Percentiles rank a stretch among this genome's conserved stretches.
phyloP scores from a whole-genome alignment of 2,888 invertebrate species.

The Agrotis clavis region DNA sequence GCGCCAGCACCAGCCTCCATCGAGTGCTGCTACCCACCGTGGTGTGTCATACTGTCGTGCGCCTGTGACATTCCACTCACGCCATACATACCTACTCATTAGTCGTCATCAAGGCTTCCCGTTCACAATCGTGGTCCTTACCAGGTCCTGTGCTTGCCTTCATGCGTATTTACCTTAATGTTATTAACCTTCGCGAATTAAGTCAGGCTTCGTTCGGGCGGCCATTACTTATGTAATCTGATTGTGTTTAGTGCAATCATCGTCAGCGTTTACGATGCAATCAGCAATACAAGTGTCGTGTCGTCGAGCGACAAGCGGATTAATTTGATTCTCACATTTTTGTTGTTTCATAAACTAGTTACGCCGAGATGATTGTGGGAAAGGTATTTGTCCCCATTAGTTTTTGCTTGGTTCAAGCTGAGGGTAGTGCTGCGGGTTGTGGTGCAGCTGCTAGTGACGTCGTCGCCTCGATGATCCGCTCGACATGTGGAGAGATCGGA shows the following conservation, averaged over 20 bases:
- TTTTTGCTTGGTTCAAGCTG: conserved; percentile 61
- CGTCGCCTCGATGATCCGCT: conserved; percentile 65
- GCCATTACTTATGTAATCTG: conserved; percentile 51
- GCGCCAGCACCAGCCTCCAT: conserved; percentile 31
- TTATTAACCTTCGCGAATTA: conserved; percentile 71
- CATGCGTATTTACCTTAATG: conserved; percentile 75
- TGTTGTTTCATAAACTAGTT: conserved; percentile 67
- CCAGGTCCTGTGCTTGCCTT: conserved; percentile 70
- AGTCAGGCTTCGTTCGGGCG: conserved; percentile 31
- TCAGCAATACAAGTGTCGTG: conserved; percentile 54
- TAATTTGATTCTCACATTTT: conserved; percentile 75
- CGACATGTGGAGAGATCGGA: conserved; percentile 70
- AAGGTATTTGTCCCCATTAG: conserved; percentile 73
- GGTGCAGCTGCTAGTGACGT: conserved; percentile 62
- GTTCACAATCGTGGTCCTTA: conserved; percentile 70
- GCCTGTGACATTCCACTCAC: conserved; percentile 77
- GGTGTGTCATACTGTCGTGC: conserved; percentile 76
- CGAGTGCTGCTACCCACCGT: conserved; percentile 58
- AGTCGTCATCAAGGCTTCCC: conserved; percentile 72
- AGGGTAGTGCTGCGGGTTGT: conserved; percentile 37
- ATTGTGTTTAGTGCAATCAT: conserved; percentile 55
- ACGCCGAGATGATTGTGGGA: conserved; percentile 73
- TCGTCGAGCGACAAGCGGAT: conserved; percentile 35
- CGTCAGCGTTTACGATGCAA: conserved; percentile 48
- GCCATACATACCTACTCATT: conserved; percentile 68